Base-by-base conservation (phyloP, 2,113 vertebrate genomes). In the Hyperopisus bebe region DNA sequence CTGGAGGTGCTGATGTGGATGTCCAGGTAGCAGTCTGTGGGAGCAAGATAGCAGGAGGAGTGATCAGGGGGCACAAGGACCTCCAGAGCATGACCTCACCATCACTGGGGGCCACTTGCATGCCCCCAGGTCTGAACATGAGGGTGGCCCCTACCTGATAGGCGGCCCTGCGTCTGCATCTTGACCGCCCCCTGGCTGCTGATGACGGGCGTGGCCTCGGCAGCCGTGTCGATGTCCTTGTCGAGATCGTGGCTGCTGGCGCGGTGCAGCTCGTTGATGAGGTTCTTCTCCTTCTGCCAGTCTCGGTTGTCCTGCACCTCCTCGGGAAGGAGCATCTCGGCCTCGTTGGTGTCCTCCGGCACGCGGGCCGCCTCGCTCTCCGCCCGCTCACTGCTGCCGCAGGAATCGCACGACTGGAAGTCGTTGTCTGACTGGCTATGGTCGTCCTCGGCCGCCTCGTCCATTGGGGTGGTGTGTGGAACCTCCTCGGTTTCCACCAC, bases 371-470 rank as follows among this genome's bases (percentile, higher is more conserved):
- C 90, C 10, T 98, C 98, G 3, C 93, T 96, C 48, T 98, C 97
- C 1, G 95, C 94, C 88, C 97, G 96, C 84, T 99, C 98, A 70
- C 96, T 98, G 95, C 94, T 97, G 87, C 95, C 95, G 42, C 96
- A 97, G 7, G 98, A 98, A 88, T 99, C 98, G 19, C 97, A 97
- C 0, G 97, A 97, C 93, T 99, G 97, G 92, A 98, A 98, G 93
- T 97, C 96, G 2, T 95, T 94, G 88, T 98, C 98, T 0, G 98
- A 98, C 46, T 97, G 97, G 92, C 95, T 97, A 90, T 95, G 96
- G 44, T 98, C 97, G 89, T 98, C 97, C 58, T 98, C 97, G 50
- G 95, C 94, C 83, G 90, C 90, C 58, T 97, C 95, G 39, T 97
- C 97, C 91, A 95, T 91, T 0, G 90, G 92, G 89, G 95, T n/a